Conservation (phyloP, 2,113 vertebrate species). For the Meriones unguiculatus region DNA sequence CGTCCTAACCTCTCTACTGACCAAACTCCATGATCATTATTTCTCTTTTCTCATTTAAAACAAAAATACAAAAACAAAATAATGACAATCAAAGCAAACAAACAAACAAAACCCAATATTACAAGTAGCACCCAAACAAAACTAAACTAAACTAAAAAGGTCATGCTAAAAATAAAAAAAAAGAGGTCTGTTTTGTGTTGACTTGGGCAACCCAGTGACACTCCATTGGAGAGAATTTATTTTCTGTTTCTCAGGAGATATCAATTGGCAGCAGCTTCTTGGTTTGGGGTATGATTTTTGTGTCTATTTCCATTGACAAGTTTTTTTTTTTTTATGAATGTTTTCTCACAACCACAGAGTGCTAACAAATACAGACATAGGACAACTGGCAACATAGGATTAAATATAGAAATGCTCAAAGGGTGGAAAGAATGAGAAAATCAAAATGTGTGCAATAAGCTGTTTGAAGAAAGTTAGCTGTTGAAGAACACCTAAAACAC, state of each 20-base stretch:
- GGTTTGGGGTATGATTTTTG: background rate
- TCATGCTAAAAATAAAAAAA: background rate
- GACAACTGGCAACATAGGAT: background rate
- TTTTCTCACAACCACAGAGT: background rate
- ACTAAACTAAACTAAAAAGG: background rate
- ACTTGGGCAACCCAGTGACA: background rate
- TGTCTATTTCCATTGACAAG: background rate
- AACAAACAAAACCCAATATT: too few relatives aligned
- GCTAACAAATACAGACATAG: background rate
- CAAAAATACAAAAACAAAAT: background rate
- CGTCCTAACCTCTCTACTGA: background rate
- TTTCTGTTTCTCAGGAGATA: background rate
- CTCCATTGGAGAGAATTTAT: background rate
- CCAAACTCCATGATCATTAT: background rate
- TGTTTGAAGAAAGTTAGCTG: background rate
- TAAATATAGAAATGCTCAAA: background rate
- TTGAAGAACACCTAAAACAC: background rate
- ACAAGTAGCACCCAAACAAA: background rate
- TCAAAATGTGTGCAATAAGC: background rate
- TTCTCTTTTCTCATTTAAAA: background rate
- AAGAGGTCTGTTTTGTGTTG: background rate
- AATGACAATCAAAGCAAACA: too few relatives aligned
- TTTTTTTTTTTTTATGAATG: background rate
- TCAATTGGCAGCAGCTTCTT: background rate
- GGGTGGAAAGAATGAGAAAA: background rate